Evolutionary conservation across 1,140 invertebrate species (phyloP).

Genomic region (Heliconius eleuchia): DNA sequence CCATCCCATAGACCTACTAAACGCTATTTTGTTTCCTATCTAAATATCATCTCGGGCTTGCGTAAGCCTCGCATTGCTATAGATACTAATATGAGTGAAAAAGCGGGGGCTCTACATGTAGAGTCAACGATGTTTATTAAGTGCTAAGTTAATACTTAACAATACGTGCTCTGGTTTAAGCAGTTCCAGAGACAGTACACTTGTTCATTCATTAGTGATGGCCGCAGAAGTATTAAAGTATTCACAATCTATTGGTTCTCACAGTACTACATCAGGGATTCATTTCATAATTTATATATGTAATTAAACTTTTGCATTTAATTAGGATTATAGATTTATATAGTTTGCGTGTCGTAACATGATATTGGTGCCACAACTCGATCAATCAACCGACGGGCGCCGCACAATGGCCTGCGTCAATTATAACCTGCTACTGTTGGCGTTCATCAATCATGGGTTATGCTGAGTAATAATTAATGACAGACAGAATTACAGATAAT

Average conservation of each 20-base stretch:
- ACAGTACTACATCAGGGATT: conserved; percentile 14
- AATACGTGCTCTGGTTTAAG: not conserved
- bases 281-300: conserved; percentile 38
- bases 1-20: conserved; percentile 41
- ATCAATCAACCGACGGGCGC: conserved; percentile 58
- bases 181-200: not conserved
- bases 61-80: not conserved
- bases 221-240: conserved; percentile 4
- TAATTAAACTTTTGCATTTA: conserved; percentile 62
- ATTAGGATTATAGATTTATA: conserved; percentile 57
- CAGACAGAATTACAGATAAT: conserved; percentile 58
- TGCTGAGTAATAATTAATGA: conserved; percentile 73
- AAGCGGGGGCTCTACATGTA: not conserved
- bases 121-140: not conserved
- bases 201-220: conserved; percentile 24
- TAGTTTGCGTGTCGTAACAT: conserved; percentile 49
- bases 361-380: conserved; percentile 43
- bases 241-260: conserved; percentile 28
- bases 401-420: conserved; percentile 60
- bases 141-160: not conserved
- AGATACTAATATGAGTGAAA: not conserved
- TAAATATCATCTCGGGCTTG: conserved; percentile 14
- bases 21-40: conserved; percentile 21
- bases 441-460: conserved; percentile 73
- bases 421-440: conserved; percentile 67